Base-by-base conservation (phyloP, 2,113 vertebrate genomes). In the Egretta garzetta region DNA sequence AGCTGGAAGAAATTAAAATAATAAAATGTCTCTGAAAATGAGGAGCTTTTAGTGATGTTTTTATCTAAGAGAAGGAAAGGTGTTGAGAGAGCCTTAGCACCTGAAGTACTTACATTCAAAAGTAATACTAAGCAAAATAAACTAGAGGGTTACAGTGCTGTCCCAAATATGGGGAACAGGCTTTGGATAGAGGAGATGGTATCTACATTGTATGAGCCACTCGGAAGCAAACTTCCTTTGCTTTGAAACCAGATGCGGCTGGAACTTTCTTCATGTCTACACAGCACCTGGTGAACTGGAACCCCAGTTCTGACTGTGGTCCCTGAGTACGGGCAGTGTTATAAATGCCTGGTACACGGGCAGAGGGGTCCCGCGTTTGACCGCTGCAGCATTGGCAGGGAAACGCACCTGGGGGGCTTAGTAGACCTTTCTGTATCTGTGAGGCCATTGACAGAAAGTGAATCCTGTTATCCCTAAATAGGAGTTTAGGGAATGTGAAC, bases 391-490 rank as follows among this genome's bases (percentile, higher is more conserved):
- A 1, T 63, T 86, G 66, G 21, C 66, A 39, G 74, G 74, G 58
- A 24, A 84, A n/a, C 62, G 55, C 67, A 72, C 59, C 82, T 53
- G 79, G 47, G 76, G 86, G 28, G 39, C 56, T 35, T 50, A 27
- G 60, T 16, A 72, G 70, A 60, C 82, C 53, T 85, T 81, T 27
- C 53, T 64, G 10, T 72, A 9, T 84, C 70, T 72, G 27, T n/a
- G 41, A 80, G 68, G 63, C 74, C 47, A 9, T 10, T 74, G 52
- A 72, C 79, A 81, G 73, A 81, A 90, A 58, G 71, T 64, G 62
- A 72, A 90, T 74, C 56, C 72, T 93, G 50, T 93, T 94, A 93
- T 75, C 71, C 55, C 66, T 91, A 43, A 94, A 55, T 27, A 84
- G 68, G 60, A 70, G 16, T 91, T 96, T 70, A 70, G 68, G 83